Evolutionary conservation across 2,888 invertebrate species (phyloP), one percentile per base, ranked within the genome.

Genomic region (Nomada flava): DNA sequence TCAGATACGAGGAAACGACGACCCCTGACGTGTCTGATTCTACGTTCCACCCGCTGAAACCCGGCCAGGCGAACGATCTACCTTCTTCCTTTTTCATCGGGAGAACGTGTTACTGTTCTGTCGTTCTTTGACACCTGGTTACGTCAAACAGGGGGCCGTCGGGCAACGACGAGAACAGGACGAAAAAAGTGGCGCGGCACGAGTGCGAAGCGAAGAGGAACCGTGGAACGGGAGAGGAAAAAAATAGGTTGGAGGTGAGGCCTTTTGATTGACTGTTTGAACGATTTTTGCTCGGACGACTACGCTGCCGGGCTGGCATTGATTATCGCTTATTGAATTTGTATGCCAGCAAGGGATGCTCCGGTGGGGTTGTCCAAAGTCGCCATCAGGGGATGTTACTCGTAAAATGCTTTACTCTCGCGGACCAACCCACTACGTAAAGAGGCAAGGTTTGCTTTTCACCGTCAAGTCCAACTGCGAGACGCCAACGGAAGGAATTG

Each of bases 291-390:
- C 91, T 91, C 90, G 88, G 85, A 82, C 87, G 89, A 85, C 88
- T 88, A 89, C 90, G 84, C 88, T 86, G 89, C 87, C 89, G 84
- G 89, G 88, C 90, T 92, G 91, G 91, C 92, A 93, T 92, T 93
- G 93, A 93, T 93, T 92, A 93, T 92, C 91, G 90, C 91, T 93
- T 93, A 93, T 93, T 93, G 92, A 92, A 92, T 93, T 93, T 92
- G 92, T 90, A 87, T 87, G 88, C 87, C 79, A 67, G 89, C 82
- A 83, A 84, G 82, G 81, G 85, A 85, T 83, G 86, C 85, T 79
- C 81, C 86, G 85, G 67, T 81, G 68, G 85, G 85, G 84, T 83
- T 83, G 89, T 86, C 89, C 87, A 85, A 87, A 89, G 89, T 89
- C 88, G 86, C 84, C 86, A 88, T 50, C 78, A 67, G 79, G 89